These are phyloP conservation scores for Eupeodes latifasciatus DNA, from an alignment of 2,888 invertebrate genomes.

Conservation along the genomic window DNA sequence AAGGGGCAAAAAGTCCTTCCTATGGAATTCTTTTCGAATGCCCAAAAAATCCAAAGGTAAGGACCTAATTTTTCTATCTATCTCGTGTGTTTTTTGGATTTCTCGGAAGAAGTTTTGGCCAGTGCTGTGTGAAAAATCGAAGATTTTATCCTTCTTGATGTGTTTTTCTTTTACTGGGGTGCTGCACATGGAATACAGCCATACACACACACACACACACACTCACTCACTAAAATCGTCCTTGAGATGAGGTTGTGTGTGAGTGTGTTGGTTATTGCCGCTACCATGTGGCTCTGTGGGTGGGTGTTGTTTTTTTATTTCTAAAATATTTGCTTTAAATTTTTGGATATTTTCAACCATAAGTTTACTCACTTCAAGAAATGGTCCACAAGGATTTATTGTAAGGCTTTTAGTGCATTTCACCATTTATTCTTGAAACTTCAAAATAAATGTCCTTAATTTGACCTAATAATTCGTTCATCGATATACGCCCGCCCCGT, in stretches of 20 bases:
- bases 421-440: not conserved
- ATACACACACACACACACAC: not conserved
- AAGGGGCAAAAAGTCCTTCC: conserved; percentile 81
- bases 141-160: conserved; percentile 40
- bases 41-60: conserved; percentile 82
- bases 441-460: not conserved
- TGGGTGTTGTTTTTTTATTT: conserved; percentile 12
- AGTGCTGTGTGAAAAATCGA: conserved; percentile 71
- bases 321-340: not conserved
- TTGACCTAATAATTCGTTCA: not conserved
- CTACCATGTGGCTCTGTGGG: conserved; percentile 46
- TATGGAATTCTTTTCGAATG: conserved; percentile 84
- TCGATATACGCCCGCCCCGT: no score
- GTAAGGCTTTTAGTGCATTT: not conserved
- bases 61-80: not conserved
- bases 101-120: not conserved
- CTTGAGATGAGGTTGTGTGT: conserved; percentile 49
- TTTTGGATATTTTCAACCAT: conserved; percentile 39
- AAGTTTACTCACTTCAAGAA: conserved; percentile 15
- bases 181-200: not conserved
- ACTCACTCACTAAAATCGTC: conserved; percentile 28
- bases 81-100: not conserved
- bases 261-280: conserved; percentile 11
- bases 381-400: conserved; percentile 49
- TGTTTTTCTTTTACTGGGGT: not conserved